Evolutionary conservation across 2,797 vertebrate genomes (phyloP).

Genomic region (Sebastes cheni): DNA sequence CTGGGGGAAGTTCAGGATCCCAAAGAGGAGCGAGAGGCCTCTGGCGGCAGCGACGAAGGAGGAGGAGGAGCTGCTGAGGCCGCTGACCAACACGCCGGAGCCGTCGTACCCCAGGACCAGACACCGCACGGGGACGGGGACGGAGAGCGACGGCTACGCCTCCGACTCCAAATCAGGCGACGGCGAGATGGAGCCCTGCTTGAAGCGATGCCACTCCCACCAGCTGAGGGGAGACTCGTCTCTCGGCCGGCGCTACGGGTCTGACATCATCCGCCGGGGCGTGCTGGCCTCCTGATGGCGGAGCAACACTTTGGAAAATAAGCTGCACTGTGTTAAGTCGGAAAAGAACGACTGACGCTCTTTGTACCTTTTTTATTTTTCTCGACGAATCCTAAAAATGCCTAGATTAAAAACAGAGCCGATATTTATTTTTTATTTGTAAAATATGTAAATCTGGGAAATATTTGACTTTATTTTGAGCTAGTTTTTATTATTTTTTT

Average conservation of each 20-base stretch:
- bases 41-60: conserved; percentile 18
- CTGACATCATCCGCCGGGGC: conserved; percentile 91
- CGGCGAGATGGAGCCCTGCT: conserved; percentile 82
- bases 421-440: conserved; percentile 83
- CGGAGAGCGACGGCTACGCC: conserved; percentile 84
- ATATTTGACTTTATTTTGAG: conserved; percentile 71
- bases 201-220: conserved; percentile 87
- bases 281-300: conserved; percentile 92
- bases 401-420: conserved; percentile 63
- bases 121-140: conserved; percentile 80
- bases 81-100: conserved; percentile 70
- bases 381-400: conserved; percentile 55
- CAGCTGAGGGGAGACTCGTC: conserved; percentile 83
- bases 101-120: conserved; percentile 78
- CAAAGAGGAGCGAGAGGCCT: conserved; percentile 89
- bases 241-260: conserved; percentile 86
- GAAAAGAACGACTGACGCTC: conserved; percentile 21
- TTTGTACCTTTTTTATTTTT: conserved; percentile 68
- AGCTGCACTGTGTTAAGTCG: conserved; percentile 42
- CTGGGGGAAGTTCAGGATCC: conserved; percentile 98
- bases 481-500: conserved; percentile 38
- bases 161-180: conserved; percentile 84
- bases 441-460: conserved; percentile 77
- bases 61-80: conserved; percentile 58
- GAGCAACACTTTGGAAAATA: conserved; percentile 16